Base-by-base conservation (phyloP, 2,113 vertebrate genomes). In the Gallinago undulata region DNA sequence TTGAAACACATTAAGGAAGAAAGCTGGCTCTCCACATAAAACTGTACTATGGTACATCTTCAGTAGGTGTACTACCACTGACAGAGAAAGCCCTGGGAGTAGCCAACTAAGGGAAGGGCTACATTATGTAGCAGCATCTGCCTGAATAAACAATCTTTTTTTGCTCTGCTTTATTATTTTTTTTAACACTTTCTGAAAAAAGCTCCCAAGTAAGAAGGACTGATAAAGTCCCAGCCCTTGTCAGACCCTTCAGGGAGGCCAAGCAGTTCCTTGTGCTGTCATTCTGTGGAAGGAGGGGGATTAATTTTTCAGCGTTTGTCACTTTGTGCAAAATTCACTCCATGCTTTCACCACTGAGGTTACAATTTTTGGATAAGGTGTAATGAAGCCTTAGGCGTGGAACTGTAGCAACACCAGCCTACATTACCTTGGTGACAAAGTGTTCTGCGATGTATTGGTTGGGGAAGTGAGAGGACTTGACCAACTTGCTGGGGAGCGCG, bases 401-500 rank as follows among this genome's bases (percentile, higher is more conserved):
- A 93, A 84, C n/a, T 47, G 28, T 48, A 93, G 31, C 35, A 95
- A 45, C 47, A 88, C 2, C 41, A 47, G 60, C 10, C 92, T 60
- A 48, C 19, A 1, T 97, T 98, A 99, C 99, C 99, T 99, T 98
- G 99, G 99, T 97, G 99, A 99, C 66, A 99, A 98, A 77, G 99
- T 98, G 94, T 99, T 99, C 96, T 99, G 99, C 7, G 99, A 99
- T 70, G 98, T 99, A 91, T 98, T 99, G 70, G 99, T 99, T 89
- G 99, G 99, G 41, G 99, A 99, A 63, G 99, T 99, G 92, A 99
- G 98, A 33, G 99, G 99, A 94, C 99, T 99, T 87, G 99, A 98
- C 99, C 99, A 99, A 70, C 98, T 99, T 96, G 99, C 99, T 70
- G 99, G 99, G 93, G 99, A 99, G 48, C 99, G 98, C 19, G 99